Evolutionary conservation across 1,140 invertebrate genomes (phyloP).

Genomic region (Rhagoletis zephyria): DNA sequence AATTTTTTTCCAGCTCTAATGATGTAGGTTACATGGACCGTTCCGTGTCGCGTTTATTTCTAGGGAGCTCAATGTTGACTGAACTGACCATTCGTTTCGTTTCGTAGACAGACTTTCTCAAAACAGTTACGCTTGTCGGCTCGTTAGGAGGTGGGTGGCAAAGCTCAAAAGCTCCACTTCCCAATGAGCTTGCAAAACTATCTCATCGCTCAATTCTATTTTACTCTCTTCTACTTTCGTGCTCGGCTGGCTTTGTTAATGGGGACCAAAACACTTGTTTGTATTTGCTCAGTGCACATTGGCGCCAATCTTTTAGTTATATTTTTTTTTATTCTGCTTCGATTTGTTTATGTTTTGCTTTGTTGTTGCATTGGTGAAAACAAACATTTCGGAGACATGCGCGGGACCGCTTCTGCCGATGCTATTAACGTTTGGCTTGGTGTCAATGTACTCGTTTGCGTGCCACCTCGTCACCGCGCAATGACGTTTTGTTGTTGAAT

Average conservation of each 20-base stretch:
- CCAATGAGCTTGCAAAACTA: not conserved
- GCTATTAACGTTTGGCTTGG: not conserved
- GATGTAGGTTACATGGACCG: not conserved
- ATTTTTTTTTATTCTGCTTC: not conserved
- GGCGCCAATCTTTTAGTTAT: constrained; percentile 5
- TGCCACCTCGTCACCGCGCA: not conserved
- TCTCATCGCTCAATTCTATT: not conserved
- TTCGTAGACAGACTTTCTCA: constrained; percentile 4
- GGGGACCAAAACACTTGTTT: not conserved
- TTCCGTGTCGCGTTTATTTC: constrained; percentile 35
- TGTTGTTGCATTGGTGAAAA: constrained; percentile 41
- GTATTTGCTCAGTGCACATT: not conserved
- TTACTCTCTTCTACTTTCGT: not conserved
- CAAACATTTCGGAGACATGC: constrained; percentile 5
- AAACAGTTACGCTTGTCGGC: not conserved
- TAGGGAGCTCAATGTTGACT: constrained; percentile 36
- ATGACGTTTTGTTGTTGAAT: not conserved
- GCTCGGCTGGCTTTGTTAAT: not conserved
- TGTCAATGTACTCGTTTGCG: constrained; percentile 48
- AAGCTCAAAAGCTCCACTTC: constrained; percentile 30
- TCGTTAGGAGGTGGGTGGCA: not conserved
- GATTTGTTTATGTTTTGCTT: constrained; percentile 22
- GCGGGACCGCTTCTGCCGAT: not conserved
- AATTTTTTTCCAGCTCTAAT: not conserved
- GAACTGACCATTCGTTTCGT: constrained; percentile 34